These are phyloP conservation scores for Sebastes kiyomatsui DNA, from an alignment of 2,797 vertebrate species.

Conservation along the genomic window DNA sequence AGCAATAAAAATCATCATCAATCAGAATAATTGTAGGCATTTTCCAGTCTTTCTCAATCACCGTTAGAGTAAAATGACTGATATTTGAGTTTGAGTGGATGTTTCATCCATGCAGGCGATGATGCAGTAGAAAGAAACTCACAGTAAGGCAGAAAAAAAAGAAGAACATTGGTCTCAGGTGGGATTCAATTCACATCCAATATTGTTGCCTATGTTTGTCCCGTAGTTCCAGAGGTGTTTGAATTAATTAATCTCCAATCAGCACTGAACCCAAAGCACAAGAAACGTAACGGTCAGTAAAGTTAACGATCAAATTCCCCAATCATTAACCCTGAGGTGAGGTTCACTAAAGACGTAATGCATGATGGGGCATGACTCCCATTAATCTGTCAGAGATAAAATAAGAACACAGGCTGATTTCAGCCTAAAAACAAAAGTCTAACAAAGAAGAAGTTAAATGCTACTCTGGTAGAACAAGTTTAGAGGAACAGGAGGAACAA, in stretches of 20 bases:
- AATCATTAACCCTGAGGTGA: slow-evolving; percentile 33
- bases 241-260: neutral
- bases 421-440: neutral
- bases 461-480: neutral
- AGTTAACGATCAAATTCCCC: slow-evolving; percentile 21
- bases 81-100: neutral
- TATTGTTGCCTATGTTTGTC: neutral
- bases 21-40: neutral
- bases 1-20: neutral
- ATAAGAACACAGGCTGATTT: neutral
- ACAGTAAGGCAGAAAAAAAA: neutral
- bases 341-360: neutral
- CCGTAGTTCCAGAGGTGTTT: neutral
- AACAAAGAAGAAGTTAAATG: neutral
- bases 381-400: slow-evolving; percentile 36
- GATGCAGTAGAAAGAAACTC: neutral
- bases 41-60: neutral
- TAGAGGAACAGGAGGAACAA: neutral
- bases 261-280: neutral
- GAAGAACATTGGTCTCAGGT: neutral
- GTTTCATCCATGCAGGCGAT: neutral
- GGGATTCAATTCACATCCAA: neutral
- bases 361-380: slow-evolving; percentile 4
- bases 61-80: neutral
- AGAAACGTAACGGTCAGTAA: slow-evolving; percentile 7